Conservation (phyloP, 2,888 invertebrate species). For the Lycophotia porphyrea region DNA sequence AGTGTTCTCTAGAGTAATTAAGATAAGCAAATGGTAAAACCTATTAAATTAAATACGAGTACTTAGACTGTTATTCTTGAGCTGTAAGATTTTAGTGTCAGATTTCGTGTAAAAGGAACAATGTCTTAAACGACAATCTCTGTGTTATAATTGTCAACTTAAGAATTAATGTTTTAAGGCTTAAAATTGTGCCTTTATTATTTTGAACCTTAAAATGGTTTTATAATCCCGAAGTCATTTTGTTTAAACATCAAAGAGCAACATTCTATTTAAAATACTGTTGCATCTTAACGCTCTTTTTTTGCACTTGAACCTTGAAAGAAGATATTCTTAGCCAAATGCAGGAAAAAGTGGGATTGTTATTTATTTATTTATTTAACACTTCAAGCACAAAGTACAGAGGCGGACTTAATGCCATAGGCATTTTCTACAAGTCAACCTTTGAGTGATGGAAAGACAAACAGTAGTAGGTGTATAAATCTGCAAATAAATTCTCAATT, state of each 20-base stretch:
- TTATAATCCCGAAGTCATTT: neutral
- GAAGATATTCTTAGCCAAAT: neutral
- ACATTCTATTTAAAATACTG: neutral
- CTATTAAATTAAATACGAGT: slow-evolving; percentile 47
- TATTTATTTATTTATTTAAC: too few species aligned
- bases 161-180: neutral
- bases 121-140: neutral
- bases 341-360: rapidly evolving
- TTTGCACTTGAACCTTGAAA: neutral
- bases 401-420: too few species aligned
- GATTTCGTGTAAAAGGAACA: neutral
- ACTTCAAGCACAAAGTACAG: too few species aligned
- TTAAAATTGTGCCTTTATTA: neutral
- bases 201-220: neutral
- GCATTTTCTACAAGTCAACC: too few species aligned
- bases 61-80: slow-evolving; percentile 20
- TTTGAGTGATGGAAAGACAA: too few species aligned
- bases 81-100: slow-evolving; percentile 20
- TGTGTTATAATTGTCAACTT: neutral
- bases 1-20: slow-evolving; percentile 15
- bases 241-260: neutral
- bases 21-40: slow-evolving; percentile 39
- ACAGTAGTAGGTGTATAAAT: too few species aligned
- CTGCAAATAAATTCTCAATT: too few species aligned
- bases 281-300: neutral